phyloP scores from a whole-genome alignment of 2,888 invertebrate species.

The Chorisops tibialis region DNA sequence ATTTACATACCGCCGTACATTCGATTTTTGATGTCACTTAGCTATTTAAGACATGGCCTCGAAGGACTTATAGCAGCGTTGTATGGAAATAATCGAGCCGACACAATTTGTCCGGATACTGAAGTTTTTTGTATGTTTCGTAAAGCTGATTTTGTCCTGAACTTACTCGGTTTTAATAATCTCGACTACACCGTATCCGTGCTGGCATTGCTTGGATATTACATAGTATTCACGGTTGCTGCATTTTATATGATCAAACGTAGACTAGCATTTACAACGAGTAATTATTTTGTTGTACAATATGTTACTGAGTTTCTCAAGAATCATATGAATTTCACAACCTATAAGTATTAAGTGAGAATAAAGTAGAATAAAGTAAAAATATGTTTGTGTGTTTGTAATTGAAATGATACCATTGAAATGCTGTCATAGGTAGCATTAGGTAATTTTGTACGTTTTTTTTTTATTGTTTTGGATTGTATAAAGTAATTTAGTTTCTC shows the following conservation, averaged over 20 bases:
- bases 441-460: too few relatives aligned
- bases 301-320: conserved; percentile 69
- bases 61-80: conserved; percentile 78
- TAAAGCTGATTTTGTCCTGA: conserved; percentile 69
- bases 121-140: conserved; percentile 74
- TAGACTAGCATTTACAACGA: conserved; percentile 66
- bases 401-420: too few relatives aligned
- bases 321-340: conserved; percentile 57
- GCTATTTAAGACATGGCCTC: conserved; percentile 76
- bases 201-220: conserved; percentile 65
- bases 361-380: background rate
- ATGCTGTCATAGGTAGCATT: too few relatives aligned
- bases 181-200: conserved; percentile 67
- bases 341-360: conserved; percentile 46
- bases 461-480: too few relatives aligned
- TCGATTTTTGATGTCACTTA: conserved; percentile 73
- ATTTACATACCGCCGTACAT: conserved; percentile 69
- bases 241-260: conserved; percentile 71
- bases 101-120: conserved; percentile 68
- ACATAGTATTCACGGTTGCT: conserved; percentile 63
- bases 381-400: too few relatives aligned
- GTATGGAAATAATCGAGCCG: conserved; percentile 71
- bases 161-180: conserved; percentile 70
- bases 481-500: too few relatives aligned
- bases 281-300: conserved; percentile 64